Percentiles rank a stretch among this genome's conserved stretches.
Evolutionary conservation across 2,113 vertebrate species (phyloP).

Genomic region (Gadus chalcogrammus): DNA sequence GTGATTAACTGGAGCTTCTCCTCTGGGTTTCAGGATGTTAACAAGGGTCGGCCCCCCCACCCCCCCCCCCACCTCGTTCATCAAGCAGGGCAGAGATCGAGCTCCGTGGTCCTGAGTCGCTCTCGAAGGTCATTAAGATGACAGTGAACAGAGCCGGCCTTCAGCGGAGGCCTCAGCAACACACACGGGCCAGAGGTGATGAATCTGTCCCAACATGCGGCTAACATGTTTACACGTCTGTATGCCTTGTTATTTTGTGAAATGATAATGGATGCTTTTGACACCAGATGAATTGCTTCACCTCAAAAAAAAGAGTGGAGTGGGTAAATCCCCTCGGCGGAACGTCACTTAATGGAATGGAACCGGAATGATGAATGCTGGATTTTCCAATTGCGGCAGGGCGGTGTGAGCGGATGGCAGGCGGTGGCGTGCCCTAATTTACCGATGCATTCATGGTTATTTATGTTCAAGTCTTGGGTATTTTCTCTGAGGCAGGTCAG

Average conservation of each 20-base stretch:
- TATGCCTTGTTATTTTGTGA: slow-evolving; percentile 24
- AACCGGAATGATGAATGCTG: slow-evolving; percentile 43
- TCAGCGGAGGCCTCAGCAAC: too few relatives aligned
- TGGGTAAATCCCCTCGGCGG: slow-evolving; percentile 23
- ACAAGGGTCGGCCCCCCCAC: slow-evolving; percentile 6
- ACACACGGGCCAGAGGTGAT: neutral
- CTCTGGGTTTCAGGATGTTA: slow-evolving; percentile 10
- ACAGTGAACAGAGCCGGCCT: neutral
- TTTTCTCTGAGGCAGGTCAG: slow-evolving; percentile 17
- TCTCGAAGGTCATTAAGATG: slow-evolving; percentile 26
- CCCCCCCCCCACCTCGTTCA: slow-evolving; percentile 23
- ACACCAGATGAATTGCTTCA: slow-evolving; percentile 34
- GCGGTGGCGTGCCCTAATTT: slow-evolving; percentile 25
- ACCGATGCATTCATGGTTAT: slow-evolving; percentile 34
- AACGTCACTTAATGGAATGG: slow-evolving; percentile 1
- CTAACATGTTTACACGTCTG: neutral
- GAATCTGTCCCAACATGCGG: slow-evolving; percentile 9
- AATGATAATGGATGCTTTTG: slow-evolving; percentile 24
- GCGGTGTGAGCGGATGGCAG: too few relatives aligned
- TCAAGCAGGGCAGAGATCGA: slow-evolving; percentile 32
- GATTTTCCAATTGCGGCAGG: slow-evolving; percentile 31
- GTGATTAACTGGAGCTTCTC: slow-evolving; percentile 15
- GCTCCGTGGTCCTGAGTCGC: neutral
- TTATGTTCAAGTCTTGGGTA: slow-evolving; percentile 19
- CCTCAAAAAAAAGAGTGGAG: slow-evolving; percentile 12